Evolutionary conservation across 2,888 invertebrate genomes (phyloP).

Genomic region (Platycheirus rosarum): DNA sequence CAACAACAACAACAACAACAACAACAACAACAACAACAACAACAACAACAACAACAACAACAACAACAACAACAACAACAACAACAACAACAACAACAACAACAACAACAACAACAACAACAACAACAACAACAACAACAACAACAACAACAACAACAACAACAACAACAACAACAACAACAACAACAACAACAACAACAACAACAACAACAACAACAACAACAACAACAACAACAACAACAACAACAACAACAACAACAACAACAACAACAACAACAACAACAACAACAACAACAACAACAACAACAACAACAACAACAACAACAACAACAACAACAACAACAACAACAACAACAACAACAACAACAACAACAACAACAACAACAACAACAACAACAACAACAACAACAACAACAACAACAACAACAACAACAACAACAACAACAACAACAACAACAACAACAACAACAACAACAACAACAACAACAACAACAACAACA

Average conservation of each 20-base stretch:
- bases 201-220: not conserved
- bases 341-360: not conserved
- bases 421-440: not conserved
- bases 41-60: not conserved
- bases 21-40: not conserved
- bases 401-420: not conserved
- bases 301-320: not conserved
- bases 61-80: not conserved
- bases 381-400: not conserved
- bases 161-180: not conserved
- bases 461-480: not conserved
- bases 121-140: conserved; percentile 1
- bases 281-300: not conserved
- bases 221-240: not conserved
- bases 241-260: not conserved
- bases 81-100: not conserved
- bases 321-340: not conserved
- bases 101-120: not conserved
- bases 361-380: not conserved
- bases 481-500: not conserved
- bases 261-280: not conserved
- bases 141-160: not conserved
- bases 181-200: not conserved
- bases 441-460: not conserved
- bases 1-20: not conserved